Evolutionary conservation across 2,113 vertebrate species (phyloP), one percentile per base, ranked within the genome.

Genomic region (Recurvirostra avosetta): DNA sequence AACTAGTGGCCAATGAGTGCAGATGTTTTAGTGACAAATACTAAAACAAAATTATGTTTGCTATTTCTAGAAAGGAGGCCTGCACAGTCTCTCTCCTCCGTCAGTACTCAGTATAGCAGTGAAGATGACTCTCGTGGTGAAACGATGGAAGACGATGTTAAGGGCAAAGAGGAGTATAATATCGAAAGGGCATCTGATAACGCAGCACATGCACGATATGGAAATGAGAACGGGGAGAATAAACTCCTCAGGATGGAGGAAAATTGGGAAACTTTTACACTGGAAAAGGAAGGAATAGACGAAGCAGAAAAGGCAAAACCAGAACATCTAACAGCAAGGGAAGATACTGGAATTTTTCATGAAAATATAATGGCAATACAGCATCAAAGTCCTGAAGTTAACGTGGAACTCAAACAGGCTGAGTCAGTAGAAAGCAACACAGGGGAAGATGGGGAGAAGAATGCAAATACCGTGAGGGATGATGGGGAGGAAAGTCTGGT

Each of bases 101-200:
- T 77, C 92, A 97, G 97, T 71, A 75, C 94, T 21, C 96, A 94
- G 45, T 97, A 94, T 65, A 98, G 97, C 78, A 97, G 98, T 63
- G 97, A 90, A 34, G 97, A 98, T 13, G 98, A 98, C 10, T 98
- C 97, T 3, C 85, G 86, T 2, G 56, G 38, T 40, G 97, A 96
- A 29, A 72, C 5, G 2, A 32, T 55, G 68, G 79, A 92, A 32
- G 38, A 29, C 1, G 12, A 13, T 0, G 8, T 14, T 16, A 38
- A 58, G 38, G 62, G 43, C 67, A 76, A 83, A 13, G 53, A 88
- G 22, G 34, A 79, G 3, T 32, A 43, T n/a, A 49, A 52, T 17
- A 32, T 21, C 63, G 32, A 66, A 91, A 88, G 19, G 32, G 15
- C 73, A 25, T 66, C 82, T 91, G 81, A 70, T 36, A 56, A 34